phyloP scores from a whole-genome alignment of 2,113 vertebrate species.

The Sebastes fasciatus region DNA sequence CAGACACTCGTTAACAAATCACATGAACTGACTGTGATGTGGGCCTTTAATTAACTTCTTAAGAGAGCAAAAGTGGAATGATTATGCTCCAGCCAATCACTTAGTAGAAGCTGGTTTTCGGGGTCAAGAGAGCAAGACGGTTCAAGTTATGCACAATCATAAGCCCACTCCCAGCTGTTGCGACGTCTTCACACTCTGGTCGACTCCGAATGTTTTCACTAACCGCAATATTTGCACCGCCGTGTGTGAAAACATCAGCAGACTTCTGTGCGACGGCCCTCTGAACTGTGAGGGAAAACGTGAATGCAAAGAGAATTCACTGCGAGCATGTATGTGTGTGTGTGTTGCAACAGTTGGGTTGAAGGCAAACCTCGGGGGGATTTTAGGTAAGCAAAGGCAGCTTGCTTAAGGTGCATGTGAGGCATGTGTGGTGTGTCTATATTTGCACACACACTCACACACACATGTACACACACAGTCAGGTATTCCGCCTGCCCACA shows the following conservation, averaged over 20 bases:
- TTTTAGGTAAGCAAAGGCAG: slow-evolving; percentile 82
- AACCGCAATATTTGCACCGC: slow-evolving; percentile 74
- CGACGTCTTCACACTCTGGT: slow-evolving; percentile 53
- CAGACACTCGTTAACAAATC: slow-evolving; percentile 34
- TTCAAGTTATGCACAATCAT: slow-evolving; percentile 71
- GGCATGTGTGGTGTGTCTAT: slow-evolving; percentile 52
- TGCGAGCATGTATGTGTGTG: slow-evolving; percentile 6
- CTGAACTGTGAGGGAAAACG: slow-evolving; percentile 52
- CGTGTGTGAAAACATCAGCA: slow-evolving; percentile 73
- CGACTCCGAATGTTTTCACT: slow-evolving; percentile 63
- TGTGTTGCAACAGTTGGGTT: slow-evolving; percentile 21
- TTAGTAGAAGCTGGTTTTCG: slow-evolving; percentile 49
- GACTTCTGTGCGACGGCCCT: slow-evolving; percentile 51
- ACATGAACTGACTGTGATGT: slow-evolving; percentile 35
- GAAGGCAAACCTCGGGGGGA: slow-evolving; percentile 61
- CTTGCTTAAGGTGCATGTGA: slow-evolving; percentile 75
- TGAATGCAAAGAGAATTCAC: slow-evolving; percentile 38
- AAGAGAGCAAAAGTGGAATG: slow-evolving; percentile 42
- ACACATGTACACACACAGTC: slow-evolving; percentile 1
- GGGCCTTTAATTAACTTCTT: slow-evolving; percentile 53
- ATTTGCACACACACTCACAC: slow-evolving; percentile 40
- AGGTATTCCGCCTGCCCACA: slow-evolving; percentile 68
- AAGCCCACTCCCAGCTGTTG: slow-evolving; percentile 62
- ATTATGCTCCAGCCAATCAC: slow-evolving; percentile 58
- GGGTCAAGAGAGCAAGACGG: slow-evolving; percentile 59